Conservation (phyloP, 2,797 vertebrate species). For the Tamandua tetradactyla region DNA sequence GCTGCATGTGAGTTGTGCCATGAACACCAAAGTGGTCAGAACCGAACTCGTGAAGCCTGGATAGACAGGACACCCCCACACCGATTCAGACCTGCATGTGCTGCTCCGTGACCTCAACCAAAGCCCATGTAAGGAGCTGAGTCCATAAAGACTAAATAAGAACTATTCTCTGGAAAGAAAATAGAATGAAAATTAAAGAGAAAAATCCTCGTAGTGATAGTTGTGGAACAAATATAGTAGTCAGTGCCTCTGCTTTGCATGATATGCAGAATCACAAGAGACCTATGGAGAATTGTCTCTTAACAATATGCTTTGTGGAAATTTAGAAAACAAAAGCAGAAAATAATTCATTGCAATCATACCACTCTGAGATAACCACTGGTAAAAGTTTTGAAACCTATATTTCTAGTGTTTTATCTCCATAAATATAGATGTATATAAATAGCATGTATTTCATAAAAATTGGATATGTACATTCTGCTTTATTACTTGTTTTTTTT, state of each 20-base stretch:
- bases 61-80: too few species aligned
- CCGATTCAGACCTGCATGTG: too few species aligned
- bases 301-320: not conserved
- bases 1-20: too few species aligned
- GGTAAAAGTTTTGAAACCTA: not conserved
- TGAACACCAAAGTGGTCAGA: too few species aligned
- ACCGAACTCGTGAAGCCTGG: too few species aligned
- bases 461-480: not conserved
- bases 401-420: not conserved
- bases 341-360: not conserved
- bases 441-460: not conserved
- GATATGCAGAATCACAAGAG: not conserved
- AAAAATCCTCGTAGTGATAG: too few species aligned
- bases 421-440: not conserved
- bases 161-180: too few species aligned
- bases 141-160: too few species aligned
- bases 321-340: not conserved
- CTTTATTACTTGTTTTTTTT: not conserved
- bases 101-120: too few species aligned
- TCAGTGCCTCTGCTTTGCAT: not conserved
- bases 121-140: too few species aligned
- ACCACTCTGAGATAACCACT: not conserved
- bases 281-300: not conserved
- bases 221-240: not conserved
- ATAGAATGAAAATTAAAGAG: too few species aligned